These are phyloP conservation scores for Ageneiosus marmoratus DNA, from an alignment of 2,113 vertebrate species.

Conservation along the genomic window DNA sequence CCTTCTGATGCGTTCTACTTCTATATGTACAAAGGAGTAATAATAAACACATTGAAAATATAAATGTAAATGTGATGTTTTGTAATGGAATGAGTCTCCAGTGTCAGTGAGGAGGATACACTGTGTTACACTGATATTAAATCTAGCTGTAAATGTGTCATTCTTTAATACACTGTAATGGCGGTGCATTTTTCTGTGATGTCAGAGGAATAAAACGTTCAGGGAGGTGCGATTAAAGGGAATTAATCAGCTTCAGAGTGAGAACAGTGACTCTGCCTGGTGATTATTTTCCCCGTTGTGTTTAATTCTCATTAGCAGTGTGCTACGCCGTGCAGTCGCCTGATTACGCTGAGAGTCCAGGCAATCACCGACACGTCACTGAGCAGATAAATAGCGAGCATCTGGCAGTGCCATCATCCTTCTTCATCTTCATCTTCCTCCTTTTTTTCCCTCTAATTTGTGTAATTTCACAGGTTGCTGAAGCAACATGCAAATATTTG, in stretches of 20 bases:
- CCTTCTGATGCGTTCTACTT: neutral
- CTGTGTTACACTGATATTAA: neutral
- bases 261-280: neutral
- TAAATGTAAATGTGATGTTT: neutral
- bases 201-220: neutral
- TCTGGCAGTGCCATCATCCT: constrained; percentile 6
- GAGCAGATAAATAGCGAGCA: constrained; percentile 29
- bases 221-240: neutral
- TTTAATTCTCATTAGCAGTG: neutral
- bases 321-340: neutral
- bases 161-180: too few species aligned
- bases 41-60: neutral
- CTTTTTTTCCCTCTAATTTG: neutral
- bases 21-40: neutral
- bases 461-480: constrained; percentile 40
- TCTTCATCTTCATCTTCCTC: constrained; percentile 10
- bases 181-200: neutral
- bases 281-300: neutral
- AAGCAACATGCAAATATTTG: constrained; percentile 48
- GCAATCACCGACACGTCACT: constrained; percentile 7
- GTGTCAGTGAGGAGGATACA: neutral
- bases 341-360: constrained; percentile 5
- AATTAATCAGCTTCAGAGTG: neutral
- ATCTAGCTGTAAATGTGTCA: neutral
- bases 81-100: neutral